Percentiles rank a stretch among this genome's conserved stretches.
phyloP scores from a whole-genome alignment of 2,888 invertebrate species.

The Tribolium freemani region DNA sequence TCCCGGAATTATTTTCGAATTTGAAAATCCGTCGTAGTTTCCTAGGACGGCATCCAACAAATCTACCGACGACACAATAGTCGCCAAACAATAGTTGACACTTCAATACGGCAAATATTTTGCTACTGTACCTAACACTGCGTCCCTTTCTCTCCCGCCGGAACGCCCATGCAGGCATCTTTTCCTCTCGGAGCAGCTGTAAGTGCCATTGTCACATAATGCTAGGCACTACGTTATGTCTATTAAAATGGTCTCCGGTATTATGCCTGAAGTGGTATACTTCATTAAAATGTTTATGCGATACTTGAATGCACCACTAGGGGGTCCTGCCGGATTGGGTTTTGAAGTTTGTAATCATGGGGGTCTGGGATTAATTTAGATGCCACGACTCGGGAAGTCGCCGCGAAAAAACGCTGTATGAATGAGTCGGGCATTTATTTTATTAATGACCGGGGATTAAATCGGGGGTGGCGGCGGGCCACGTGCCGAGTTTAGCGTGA shows the following conservation, averaged over 20 bases:
- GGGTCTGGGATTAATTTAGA: constrained; percentile 42
- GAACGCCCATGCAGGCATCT: constrained; percentile 49
- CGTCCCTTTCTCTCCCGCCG: constrained; percentile 54
- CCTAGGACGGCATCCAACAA: constrained; percentile 62
- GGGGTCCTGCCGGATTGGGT: constrained; percentile 58
- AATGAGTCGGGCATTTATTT: constrained; percentile 2
- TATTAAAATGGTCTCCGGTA: constrained; percentile 67
- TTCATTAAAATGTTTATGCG: constrained; percentile 68
- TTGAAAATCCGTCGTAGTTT: constrained; percentile 51
- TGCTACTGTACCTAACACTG: constrained; percentile 59
- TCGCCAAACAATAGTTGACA: constrained; percentile 67
- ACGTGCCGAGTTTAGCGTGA: constrained; percentile 46
- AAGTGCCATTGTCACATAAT: constrained; percentile 64
- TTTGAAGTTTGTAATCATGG: constrained; percentile 49
- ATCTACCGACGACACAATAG: constrained; percentile 65
- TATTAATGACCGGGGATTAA: constrained; percentile 29
- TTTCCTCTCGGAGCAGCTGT: constrained; percentile 62
- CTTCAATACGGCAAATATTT: constrained; percentile 69
- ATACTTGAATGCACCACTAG: constrained; percentile 61
- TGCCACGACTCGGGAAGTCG: neutral
- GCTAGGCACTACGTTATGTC: constrained; percentile 64
- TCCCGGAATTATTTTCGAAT: constrained; percentile 59
- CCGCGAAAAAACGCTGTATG: neutral
- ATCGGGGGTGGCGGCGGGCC: constrained; percentile 35
- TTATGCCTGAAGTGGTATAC: constrained; percentile 66